phyloP scores from a whole-genome alignment of 2,113 vertebrate species.

The Danionella cerebrum region DNA sequence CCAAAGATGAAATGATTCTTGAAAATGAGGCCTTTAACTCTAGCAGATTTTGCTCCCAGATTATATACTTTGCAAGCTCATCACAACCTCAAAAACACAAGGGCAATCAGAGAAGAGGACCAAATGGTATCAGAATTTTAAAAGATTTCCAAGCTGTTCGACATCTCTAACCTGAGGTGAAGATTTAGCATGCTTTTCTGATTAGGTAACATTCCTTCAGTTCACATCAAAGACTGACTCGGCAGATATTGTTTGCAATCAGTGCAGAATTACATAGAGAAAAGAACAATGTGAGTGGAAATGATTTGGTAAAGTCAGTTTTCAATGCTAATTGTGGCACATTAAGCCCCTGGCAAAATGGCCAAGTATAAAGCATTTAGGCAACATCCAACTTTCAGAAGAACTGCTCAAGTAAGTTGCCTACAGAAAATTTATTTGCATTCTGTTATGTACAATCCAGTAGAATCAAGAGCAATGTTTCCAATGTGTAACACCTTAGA shows the following conservation, averaged over 20 bases:
- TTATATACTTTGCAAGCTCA: constrained; percentile 4
- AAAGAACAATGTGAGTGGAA: neutral
- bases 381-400: too few species aligned
- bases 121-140: constrained; percentile 26
- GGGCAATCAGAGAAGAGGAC: neutral
- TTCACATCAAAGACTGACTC: constrained; percentile 47
- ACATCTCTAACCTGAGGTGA: constrained; percentile 49
- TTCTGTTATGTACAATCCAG: too few species aligned
- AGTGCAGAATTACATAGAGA: constrained; percentile 11
- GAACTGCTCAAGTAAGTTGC: too few species aligned
- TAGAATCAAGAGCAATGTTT: too few species aligned
- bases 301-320: neutral
- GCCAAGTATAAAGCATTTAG: too few species aligned
- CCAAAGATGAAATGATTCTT: neutral
- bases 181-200: constrained; percentile 46
- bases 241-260: constrained; percentile 26
- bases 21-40: neutral
- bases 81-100: neutral
- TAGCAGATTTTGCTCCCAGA: constrained; percentile 2
- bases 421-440: too few species aligned
- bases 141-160: constrained; percentile 35
- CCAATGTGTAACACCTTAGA: too few species aligned
- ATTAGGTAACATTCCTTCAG: constrained; percentile 49
- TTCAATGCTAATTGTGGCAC: too few species aligned
- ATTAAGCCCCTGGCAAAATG: too few species aligned